Evolutionary conservation across 2,888 invertebrate species (phyloP), one percentile per base, ranked within the genome.

Genomic region (Xestia ashworthii): DNA sequence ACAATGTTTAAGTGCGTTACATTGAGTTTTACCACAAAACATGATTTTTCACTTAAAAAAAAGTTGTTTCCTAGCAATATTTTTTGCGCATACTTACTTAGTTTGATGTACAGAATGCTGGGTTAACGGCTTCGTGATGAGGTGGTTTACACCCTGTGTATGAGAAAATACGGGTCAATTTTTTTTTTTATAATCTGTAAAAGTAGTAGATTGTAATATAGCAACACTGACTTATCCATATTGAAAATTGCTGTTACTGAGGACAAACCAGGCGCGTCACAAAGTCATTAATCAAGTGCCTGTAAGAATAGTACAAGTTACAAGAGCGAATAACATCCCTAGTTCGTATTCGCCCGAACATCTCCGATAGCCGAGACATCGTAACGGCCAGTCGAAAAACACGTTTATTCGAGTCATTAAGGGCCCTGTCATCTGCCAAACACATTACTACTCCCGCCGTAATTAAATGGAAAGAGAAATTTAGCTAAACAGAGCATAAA

Each of bases 391-490:
- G 79, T 84, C 81, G 84, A 88, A 87, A 83, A 91, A 85, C 89
- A 87, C 87, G 85, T 92, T 92, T 89, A 91, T 89, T 88, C 92
- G 91, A 88, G 89, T 90, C 93, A 93, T 93, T 93, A 91, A 89
- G 81, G 86, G 79, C 84, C 88, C 87, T 91, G 94, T 94, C 94
- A 93, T 92, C 92, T 94, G 93, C 93, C 91, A 93, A 92, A 92
- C 92, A 91, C 95, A 94, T 94, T 94, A 93, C 91, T 88, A 78
- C 88, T 89, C 90, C 92, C 91, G 87, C 85, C 81, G 94, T 95
- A 95, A 95, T 95, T 95, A 95, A 95, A 95, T 94, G 94, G 94
- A 93, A 91, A 95, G 92, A 93, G 93, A 93, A 94, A 93, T 96
- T 93, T 92, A 92, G 93, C 93, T 93, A 95, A 95, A 95, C 93